Conservation (phyloP, 2,888 invertebrate species). For the Eucera pruinosa region DNA sequence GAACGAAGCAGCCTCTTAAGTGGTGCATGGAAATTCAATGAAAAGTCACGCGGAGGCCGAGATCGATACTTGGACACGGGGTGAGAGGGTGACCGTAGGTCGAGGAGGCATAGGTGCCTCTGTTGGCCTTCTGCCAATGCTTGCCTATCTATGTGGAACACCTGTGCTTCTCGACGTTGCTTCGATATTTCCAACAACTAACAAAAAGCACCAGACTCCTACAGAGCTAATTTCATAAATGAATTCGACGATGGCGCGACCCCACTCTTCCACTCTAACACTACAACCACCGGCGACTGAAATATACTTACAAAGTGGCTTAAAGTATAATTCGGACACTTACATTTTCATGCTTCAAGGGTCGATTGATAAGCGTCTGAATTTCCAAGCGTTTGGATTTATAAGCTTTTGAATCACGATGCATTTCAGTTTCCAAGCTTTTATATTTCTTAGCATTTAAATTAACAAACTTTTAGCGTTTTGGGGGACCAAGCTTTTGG, state of each 20-base stretch:
- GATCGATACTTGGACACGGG: conserved; percentile 75
- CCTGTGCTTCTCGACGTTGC: conserved; percentile 77
- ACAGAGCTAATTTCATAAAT: conserved; percentile 45
- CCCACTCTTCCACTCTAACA: no score
- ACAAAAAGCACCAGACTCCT: conserved; percentile 44
- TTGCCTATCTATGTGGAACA: conserved; percentile 82
- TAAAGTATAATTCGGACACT: no score
- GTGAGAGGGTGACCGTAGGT: conserved; percentile 42
- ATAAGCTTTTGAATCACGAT: no score
- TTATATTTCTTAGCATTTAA: no score
- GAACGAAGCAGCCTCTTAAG: conserved; percentile 67
- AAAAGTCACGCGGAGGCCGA: conserved; percentile 73
- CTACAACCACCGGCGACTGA: no score
- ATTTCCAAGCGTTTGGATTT: no score
- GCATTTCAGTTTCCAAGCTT: no score
- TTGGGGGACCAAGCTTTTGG: no score
- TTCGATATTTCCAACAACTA: conserved; percentile 60
- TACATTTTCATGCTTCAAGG: no score
- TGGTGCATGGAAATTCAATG: conserved; percentile 77
- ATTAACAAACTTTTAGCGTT: no score
- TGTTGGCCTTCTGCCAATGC: conserved; percentile 82
- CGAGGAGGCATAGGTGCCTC: conserved; percentile 76
- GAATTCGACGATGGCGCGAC: conserved; percentile 30
- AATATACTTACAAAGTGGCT: no score
- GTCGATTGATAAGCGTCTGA: no score